A percentile compares a stretch with the other conserved stretches of the same genome.
phyloP scores from a whole-genome alignment of 1,140 invertebrate genomes.

The Drosophila neocordata region DNA sequence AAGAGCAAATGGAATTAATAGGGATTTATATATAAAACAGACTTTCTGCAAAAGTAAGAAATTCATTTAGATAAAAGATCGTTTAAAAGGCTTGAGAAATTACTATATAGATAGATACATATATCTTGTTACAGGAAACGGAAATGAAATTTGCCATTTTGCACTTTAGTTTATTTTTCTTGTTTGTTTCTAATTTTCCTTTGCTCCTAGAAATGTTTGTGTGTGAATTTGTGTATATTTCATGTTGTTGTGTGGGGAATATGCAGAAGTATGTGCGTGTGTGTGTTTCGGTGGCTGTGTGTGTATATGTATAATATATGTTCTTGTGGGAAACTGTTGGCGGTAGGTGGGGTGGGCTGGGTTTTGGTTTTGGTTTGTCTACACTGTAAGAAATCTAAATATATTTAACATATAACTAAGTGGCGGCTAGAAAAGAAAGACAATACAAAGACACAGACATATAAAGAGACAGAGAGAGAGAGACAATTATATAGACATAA shows the following conservation, averaged over 20 bases:
- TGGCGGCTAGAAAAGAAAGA: not conserved
- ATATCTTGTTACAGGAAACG: no score
- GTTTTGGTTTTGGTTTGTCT: not conserved
- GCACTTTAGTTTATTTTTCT: not conserved
- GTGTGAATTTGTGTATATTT: not conserved
- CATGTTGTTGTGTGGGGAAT: constrained; percentile 7
- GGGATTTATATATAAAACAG: no score
- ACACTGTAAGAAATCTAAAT: constrained; percentile 1
- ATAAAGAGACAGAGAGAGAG: not conserved
- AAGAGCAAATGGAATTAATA: not conserved
- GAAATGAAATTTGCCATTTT: not conserved
- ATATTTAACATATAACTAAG: not conserved
- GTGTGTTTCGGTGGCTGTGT: constrained; percentile 13
- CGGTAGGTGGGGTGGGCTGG: not conserved
- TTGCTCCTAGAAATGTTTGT: not conserved
- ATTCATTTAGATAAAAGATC: no score
- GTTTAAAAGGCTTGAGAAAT: no score
- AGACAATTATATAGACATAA: no score
- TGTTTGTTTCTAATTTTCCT: not conserved
- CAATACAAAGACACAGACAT: constrained; percentile 16
- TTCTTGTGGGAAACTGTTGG: not conserved
- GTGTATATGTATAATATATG: not conserved
- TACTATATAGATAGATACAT: no score
- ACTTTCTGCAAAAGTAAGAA: no score
- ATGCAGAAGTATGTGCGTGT: constrained; percentile 16